Evolutionary conservation across 2,888 invertebrate genomes (phyloP).

Genomic region (Lingula anatina): DNA sequence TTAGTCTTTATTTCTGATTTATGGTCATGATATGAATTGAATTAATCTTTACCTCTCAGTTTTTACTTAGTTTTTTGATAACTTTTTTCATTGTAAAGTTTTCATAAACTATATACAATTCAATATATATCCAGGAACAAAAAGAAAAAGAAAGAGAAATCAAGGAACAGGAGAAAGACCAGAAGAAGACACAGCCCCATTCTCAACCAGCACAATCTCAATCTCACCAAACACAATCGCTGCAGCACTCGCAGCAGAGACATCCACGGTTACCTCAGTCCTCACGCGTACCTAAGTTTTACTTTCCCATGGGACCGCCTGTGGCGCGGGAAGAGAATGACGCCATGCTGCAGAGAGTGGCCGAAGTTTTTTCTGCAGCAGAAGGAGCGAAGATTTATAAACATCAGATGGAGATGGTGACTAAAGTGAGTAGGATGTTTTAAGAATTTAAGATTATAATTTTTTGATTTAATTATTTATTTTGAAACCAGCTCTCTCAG

Average conservation of each 20-base stretch:
- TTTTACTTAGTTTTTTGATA: no score
- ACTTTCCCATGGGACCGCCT: conserved; percentile 86
- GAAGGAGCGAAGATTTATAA: conserved; percentile 61
- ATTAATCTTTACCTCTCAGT: no score
- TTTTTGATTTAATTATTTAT: no score
- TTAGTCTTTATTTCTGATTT: no score
- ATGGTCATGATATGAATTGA: no score
- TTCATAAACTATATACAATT: no score
- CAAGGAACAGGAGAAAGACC: no score
- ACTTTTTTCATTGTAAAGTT: no score
- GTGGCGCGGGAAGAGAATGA: conserved; percentile 57
- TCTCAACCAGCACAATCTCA: not conserved
- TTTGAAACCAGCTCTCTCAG: no score
- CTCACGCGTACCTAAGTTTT: conserved; percentile 71
- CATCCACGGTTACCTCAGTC: not conserved
- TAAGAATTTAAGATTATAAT: no score
- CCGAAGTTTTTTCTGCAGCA: conserved; percentile 71
- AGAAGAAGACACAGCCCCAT: not conserved
- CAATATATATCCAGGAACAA: no score
- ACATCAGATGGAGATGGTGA: conserved; percentile 60
- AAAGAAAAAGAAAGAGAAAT: no score
- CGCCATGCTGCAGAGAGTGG: conserved; percentile 64
- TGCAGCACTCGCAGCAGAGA: not conserved
- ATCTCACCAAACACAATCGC: not conserved
- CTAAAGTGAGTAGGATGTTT: conserved; percentile 61